Evolutionary conservation across 2,113 vertebrate species (phyloP).

Genomic region (Protobothrops flavoviridis): DNA sequence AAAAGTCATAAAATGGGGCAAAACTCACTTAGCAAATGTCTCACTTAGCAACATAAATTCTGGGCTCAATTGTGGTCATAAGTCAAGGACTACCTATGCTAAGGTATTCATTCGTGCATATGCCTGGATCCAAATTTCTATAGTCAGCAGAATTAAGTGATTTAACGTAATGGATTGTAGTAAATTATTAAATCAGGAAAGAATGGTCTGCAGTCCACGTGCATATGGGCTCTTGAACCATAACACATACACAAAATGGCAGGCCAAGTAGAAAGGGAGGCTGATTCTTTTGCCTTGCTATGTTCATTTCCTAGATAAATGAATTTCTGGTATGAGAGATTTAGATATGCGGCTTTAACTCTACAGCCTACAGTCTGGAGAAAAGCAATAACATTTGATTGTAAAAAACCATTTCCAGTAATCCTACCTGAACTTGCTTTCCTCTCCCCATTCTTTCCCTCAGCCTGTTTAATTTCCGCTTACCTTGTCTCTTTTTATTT

Average conservation of each 20-base stretch:
- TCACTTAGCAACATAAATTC: not conserved
- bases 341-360: not conserved
- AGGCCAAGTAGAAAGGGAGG: not conserved
- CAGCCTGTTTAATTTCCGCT: not conserved
- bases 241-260: not conserved
- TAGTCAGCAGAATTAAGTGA: not conserved
- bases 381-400: not conserved
- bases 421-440: not conserved
- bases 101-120: not conserved
- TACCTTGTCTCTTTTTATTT: not conserved
- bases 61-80: not conserved
- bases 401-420: not conserved
- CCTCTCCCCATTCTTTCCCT: not conserved
- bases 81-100: not conserved
- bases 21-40: not conserved
- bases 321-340: not conserved
- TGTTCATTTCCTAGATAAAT: not conserved
- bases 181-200: not conserved
- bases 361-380: not conserved
- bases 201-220: not conserved
- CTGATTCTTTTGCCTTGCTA: not conserved
- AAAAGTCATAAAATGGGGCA: not conserved
- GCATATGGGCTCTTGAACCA: not conserved
- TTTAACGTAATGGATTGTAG: not conserved
- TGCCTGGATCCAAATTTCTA: not conserved